Evolutionary conservation across 2,888 invertebrate genomes (phyloP).

Genomic region (Troides helena): DNA sequence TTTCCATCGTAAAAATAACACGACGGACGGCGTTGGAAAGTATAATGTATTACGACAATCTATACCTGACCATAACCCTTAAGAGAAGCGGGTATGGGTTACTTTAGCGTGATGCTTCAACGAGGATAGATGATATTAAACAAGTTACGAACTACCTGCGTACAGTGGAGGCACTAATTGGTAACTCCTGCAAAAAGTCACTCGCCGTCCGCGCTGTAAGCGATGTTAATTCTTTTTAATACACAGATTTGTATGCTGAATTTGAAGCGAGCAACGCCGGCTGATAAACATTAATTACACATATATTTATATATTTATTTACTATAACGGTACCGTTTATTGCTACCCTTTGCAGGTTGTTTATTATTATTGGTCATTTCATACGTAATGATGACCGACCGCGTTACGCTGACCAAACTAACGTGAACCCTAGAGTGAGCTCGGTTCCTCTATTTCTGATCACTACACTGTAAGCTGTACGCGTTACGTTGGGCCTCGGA

Average conservation of each 20-base stretch:
- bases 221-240: slow-evolving; percentile 67
- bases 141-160: slow-evolving; percentile 6
- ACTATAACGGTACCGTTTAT: slow-evolving; percentile 69
- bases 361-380: slow-evolving; percentile 73
- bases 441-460: slow-evolving; percentile 31
- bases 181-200: slow-evolving; percentile 50
- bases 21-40: slow-evolving; percentile 8
- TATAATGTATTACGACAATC: slow-evolving; percentile 14
- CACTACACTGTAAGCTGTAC: slow-evolving; percentile 1
- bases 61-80: neutral
- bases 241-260: slow-evolving; percentile 72
- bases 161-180: slow-evolving; percentile 51
- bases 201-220: slow-evolving; percentile 44
- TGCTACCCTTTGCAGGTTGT: slow-evolving; percentile 57
- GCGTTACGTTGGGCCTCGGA: neutral
- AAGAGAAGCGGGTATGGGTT: neutral
- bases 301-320: slow-evolving; percentile 71
- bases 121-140: slow-evolving; percentile 8
- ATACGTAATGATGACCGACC: slow-evolving; percentile 57
- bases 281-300: slow-evolving; percentile 64
- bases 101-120: slow-evolving; percentile 10
- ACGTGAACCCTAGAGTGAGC: slow-evolving; percentile 36
- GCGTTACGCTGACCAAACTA: slow-evolving; percentile 44
- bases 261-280: slow-evolving; percentile 43
- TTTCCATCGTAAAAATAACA: slow-evolving; percentile 24